phyloP scores from a whole-genome alignment of 2,888 invertebrate genomes.

The Andrena hattorfiana region DNA sequence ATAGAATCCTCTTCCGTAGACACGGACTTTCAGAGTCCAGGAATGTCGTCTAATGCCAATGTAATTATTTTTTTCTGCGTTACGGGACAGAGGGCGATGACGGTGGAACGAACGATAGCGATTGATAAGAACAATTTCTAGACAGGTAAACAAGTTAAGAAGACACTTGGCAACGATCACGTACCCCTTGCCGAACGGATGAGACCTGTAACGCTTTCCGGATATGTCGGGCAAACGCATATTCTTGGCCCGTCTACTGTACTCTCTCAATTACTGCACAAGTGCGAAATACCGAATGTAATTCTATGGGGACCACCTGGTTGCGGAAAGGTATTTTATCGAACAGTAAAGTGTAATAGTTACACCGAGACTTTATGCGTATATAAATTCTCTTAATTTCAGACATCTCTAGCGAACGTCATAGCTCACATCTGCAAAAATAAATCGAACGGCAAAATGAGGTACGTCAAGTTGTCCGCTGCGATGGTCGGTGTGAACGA shows the following conservation, averaged over 20 bases:
- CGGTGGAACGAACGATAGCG: background rate
- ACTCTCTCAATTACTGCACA: slow-evolving; percentile 88
- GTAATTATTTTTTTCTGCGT: slow-evolving; percentile 26
- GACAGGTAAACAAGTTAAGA: slow-evolving; percentile 58
- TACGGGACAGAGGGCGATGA: background rate
- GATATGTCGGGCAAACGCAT: slow-evolving; percentile 90
- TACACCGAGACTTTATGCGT: background rate
- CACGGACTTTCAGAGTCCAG: slow-evolving; percentile 12
- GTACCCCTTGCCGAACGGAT: slow-evolving; percentile 90
- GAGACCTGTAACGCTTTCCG: slow-evolving; percentile 88
- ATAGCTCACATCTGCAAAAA: slow-evolving; percentile 89
- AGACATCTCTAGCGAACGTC: slow-evolving; percentile 92
- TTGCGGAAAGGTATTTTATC: slow-evolving; percentile 90
- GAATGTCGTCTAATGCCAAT: slow-evolving; percentile 8
- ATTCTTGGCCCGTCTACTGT: slow-evolving; percentile 89
- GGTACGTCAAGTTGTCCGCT: slow-evolving; percentile 92
- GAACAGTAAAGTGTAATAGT: background rate
- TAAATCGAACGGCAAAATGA: slow-evolving; percentile 85
- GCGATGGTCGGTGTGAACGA: slow-evolving; percentile 92
- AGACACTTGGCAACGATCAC: slow-evolving; percentile 52
- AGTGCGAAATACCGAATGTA: slow-evolving; percentile 91
- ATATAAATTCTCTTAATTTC: slow-evolving; percentile 68
- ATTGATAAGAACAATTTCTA: slow-evolving; percentile 42
- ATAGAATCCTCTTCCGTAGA: slow-evolving; percentile 28
- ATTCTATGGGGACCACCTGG: slow-evolving; percentile 95